Evolutionary conservation across 2,113 vertebrate genomes (phyloP).

Genomic region (Seriola rivoliana): DNA sequence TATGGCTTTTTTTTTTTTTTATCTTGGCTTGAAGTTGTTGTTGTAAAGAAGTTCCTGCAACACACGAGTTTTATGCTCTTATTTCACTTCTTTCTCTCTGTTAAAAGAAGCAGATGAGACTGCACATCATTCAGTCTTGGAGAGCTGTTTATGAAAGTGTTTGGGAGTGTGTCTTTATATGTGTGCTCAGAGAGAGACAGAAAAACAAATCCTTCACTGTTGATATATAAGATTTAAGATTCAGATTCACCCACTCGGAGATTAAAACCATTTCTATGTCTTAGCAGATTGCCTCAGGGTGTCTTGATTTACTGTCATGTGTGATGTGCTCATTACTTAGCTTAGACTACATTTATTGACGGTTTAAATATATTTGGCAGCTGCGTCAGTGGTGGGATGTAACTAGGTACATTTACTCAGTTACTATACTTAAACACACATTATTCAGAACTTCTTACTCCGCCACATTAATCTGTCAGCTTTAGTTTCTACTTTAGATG

Average conservation of each 20-base stretch:
- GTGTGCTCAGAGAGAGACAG: not conserved
- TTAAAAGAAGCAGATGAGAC: constrained; percentile 3
- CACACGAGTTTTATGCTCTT: not conserved
- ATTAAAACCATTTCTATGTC: not conserved
- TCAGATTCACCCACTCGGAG: not conserved
- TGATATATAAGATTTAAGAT: not conserved
- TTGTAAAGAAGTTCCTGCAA: not conserved
- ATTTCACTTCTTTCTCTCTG: not conserved
- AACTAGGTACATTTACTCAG: not conserved
- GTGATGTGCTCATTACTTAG: not conserved
- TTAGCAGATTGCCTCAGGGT: not conserved
- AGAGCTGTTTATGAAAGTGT: constrained; percentile 1
- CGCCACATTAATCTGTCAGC: not conserved
- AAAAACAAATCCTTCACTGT: not conserved
- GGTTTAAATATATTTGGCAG: not conserved
- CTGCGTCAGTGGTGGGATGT: not conserved
- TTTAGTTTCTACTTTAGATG: not conserved
- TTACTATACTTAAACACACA: not conserved
- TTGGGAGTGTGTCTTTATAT: not conserved
- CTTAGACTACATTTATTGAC: not conserved
- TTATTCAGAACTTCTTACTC: not conserved
- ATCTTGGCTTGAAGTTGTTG: not conserved
- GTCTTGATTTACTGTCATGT: constrained; percentile 1
- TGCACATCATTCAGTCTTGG: not conserved
- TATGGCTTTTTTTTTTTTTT: not conserved